Evolutionary conservation across 1,140 invertebrate genomes (phyloP), one percentile per base, ranked within the genome.

Genomic region (Drosophila ohnishii): DNA sequence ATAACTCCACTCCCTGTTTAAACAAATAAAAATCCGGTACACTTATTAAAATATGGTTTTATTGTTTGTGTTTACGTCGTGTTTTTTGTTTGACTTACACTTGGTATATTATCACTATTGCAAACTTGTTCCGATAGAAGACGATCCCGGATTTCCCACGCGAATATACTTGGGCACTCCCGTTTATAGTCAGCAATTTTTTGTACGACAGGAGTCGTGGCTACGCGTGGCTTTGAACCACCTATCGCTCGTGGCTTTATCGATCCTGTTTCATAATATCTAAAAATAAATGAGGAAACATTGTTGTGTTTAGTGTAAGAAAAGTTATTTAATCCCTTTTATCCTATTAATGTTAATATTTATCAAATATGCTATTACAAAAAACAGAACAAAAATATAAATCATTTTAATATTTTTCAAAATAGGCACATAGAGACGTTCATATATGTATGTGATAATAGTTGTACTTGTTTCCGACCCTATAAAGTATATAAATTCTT

Each of bases 51-150:
- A 5, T 30, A 58, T 40, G 10, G 11, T 32, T 34, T n/a, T 32
- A 22, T 5, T 22, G 6, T 32, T 45, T 55, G 34, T 55, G 16
- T 47, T 22, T 22, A 16, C 14, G 32, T 11, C 5, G 14, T 28
- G 8, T 19, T 2, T 8, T 19, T 5, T 14, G 35, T 35, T 22
- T 35, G 35, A 98, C 98, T 99, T 94, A 99, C 99, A 92, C 98
- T 99, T 65, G 99, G 99, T 84, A 99, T 99, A 93, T 99, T 99
- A 93, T 99, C 99, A 92, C 98, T 98, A 92, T 97, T 99, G 94
- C 99, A 99, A 61, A 99, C 96, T 71, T 96, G 97, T 92, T 99
- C 99, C 53, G 97, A 96, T 22, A 99, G 94, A 60, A 99, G 94
- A 91, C 98, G 95, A 92, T 99, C 98, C 19, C 98, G 93, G 91